Base-by-base conservation (phyloP, 2,113 vertebrate species). In the Lagopus leucura region DNA sequence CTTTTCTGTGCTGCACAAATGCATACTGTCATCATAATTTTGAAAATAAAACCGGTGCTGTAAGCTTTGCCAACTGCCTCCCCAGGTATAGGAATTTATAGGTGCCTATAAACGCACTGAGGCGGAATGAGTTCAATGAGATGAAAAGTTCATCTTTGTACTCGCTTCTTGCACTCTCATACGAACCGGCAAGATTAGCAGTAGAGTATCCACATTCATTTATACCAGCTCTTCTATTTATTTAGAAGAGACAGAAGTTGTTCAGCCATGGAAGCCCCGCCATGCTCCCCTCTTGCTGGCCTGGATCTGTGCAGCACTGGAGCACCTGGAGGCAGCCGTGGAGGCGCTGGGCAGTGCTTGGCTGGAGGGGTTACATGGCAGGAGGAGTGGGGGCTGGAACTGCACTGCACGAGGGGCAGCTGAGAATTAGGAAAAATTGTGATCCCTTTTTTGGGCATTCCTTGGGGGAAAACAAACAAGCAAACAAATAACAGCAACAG, bases 341-440 rank as follows among this genome's bases (percentile, higher is more conserved):
- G 82, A 87, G 57, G 25, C n/a, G 25, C 57, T 4, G 72, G 88
- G 71, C 86, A 70, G 52, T 54, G 52, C 27, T 16, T 9, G 25
- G 52, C 27, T 54, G 52, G 52, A 15, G 52, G 52, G 52, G 15
- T 30, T 10, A 65, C 18, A 67, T 36, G 72, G 79, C 89, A 71
- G 76, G 54, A 36, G 20, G 28, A 91, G 82, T 45, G 65, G 4
- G 20, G 79, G 40, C 43, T 11, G 20, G 11, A 47, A 93, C 64
- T 34, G 72, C 77, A 86, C 84, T 0, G 1, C 74, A 80, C 91
- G 83, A 93, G 83, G 86, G 86, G 86, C 70, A 13, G 60, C 0
- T 67, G 48, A 93, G 95, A 95, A 72, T 81, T 40, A 74, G 61
- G 70, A 64, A 83, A 64, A 79, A 96, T 67, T 10, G 25, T 81